Conservation (phyloP, 1,140 invertebrate species). For the Papilio helenus region DNA sequence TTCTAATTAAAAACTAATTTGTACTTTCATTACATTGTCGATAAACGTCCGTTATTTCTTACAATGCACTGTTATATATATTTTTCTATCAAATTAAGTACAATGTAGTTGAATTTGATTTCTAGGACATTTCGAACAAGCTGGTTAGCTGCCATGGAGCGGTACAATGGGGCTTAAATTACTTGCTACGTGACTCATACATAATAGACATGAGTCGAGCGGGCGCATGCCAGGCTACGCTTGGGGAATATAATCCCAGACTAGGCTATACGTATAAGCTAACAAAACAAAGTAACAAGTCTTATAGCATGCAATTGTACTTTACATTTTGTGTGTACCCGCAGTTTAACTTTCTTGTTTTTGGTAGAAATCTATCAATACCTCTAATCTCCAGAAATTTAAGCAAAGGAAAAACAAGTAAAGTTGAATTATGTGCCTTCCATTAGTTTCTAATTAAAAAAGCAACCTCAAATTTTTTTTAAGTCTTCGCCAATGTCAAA, state of each 20-base stretch:
- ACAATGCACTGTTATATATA: neutral
- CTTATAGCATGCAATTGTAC: neutral
- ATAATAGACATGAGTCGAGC: constrained; percentile 21
- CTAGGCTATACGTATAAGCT: constrained; percentile 20
- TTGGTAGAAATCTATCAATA: neutral
- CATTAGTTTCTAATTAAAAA: too few relatives aligned
- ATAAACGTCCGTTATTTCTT: neutral
- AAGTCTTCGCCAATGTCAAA: too few relatives aligned
- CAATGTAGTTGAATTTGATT: constrained; percentile 9
- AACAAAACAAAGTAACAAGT: constrained; percentile 21
- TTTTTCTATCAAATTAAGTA: neutral
- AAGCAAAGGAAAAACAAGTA: too few relatives aligned
- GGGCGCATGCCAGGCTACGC: neutral
- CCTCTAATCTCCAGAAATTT: too few relatives aligned
- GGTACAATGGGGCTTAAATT: constrained; percentile 25
- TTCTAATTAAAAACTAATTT: neutral
- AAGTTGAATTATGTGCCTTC: too few relatives aligned
- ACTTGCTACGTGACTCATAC: constrained; percentile 28
- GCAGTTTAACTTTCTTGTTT: neutral
- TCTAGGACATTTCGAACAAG: constrained; percentile 9
- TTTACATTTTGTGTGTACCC: neutral
- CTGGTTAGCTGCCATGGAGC: constrained; percentile 16
- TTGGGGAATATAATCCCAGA: constrained; percentile 15
- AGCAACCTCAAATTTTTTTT: too few relatives aligned
- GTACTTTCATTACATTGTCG: neutral